These are phyloP conservation scores for Portunus trituberculatus DNA, from an alignment of 1,140 invertebrate genomes.

Conservation along the genomic window DNA sequence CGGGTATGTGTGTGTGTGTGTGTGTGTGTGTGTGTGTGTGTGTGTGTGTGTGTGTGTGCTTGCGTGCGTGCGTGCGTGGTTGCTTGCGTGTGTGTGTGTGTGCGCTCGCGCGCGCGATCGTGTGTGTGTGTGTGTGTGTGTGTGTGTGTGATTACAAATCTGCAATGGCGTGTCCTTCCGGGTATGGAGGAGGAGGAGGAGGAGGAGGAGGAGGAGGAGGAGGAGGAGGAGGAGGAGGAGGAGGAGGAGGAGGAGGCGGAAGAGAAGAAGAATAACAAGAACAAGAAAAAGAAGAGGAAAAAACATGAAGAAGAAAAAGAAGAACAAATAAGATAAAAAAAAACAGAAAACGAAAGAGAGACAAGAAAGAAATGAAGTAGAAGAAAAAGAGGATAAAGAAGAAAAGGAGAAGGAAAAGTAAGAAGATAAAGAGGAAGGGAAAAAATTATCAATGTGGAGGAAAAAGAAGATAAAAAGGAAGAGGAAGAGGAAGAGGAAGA, in stretches of 20 bases:
- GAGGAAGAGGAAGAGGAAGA: too few species aligned
- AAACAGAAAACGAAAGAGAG: neutral
- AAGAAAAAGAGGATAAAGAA: neutral
- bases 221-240: too few species aligned
- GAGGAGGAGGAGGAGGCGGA: neutral
- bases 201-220: too few species aligned
- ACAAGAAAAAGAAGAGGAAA: too few species aligned
- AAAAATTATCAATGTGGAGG: neutral
- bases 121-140: constrained; percentile 45
- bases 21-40: too few species aligned
- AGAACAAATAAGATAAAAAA: neutral
- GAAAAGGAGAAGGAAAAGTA: neutral
- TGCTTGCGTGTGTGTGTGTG: too few species aligned
- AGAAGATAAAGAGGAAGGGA: neutral
- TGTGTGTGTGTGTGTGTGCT: too few species aligned
- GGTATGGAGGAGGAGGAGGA: too few species aligned
- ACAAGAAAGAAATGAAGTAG: neutral
- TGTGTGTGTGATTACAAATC: neutral
- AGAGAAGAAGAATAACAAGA: neutral
- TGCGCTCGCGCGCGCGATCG: too few species aligned
- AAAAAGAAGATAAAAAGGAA: too few species aligned
- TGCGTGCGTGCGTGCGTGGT: too few species aligned
- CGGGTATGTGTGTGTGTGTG: too few species aligned
- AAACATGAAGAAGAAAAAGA: neutral
- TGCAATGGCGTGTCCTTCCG: neutral